Conservation (phyloP, 2,113 vertebrate species). For the Setophaga kirtlandii region DNA sequence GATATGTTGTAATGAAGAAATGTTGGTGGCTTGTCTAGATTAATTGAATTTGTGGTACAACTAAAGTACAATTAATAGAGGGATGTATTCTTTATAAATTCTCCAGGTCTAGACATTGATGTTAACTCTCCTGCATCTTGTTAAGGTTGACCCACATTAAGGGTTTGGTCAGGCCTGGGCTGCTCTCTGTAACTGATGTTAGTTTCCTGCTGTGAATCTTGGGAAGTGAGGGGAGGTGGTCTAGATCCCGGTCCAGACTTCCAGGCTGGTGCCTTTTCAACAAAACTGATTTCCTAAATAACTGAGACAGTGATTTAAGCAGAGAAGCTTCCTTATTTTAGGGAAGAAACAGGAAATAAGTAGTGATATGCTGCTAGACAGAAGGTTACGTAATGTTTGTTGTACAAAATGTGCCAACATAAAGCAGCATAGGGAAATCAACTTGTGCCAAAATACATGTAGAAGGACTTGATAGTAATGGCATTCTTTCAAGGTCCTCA, state of each 20-base stretch:
- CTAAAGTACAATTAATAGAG: background rate
- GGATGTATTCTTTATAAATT: background rate
- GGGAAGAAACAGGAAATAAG: slow-evolving; percentile 39
- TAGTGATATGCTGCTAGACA: slow-evolving; percentile 16
- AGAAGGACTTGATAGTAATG: background rate
- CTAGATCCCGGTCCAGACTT: background rate
- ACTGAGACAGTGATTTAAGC: background rate
- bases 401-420: slow-evolving; percentile 7
- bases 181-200: background rate
- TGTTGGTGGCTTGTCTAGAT: background rate
- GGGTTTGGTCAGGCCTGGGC: background rate
- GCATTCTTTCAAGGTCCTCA: slow-evolving; percentile 28
- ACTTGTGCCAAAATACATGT: background rate
- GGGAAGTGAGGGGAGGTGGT: background rate
- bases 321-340: background rate
- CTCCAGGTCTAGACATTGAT: background rate
- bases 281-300: background rate
- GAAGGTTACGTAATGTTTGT: background rate
- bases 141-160: background rate
- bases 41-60: background rate
- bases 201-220: background rate
- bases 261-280: background rate
- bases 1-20: background rate
- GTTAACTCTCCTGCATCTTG: background rate
- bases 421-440: slow-evolving; percentile 1